A percentile compares a stretch with the other conserved stretches of the same genome.
phyloP scores from a whole-genome alignment of 2,113 vertebrate genomes.

The Alosa alosa region DNA sequence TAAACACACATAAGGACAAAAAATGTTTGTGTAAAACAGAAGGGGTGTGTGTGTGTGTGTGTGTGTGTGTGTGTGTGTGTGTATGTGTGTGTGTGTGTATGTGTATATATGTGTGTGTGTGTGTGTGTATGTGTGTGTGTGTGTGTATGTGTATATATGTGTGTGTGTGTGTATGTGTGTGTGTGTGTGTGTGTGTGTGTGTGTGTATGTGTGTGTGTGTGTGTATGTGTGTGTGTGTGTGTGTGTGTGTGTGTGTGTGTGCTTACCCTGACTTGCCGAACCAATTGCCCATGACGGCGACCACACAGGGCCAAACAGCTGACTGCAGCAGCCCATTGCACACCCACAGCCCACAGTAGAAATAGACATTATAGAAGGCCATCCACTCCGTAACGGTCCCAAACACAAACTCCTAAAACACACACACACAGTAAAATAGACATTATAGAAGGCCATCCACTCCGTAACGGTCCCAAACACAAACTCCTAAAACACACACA shows the following conservation, averaged over 20 bases:
- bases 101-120: not conserved
- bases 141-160: not conserved
- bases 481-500: slow-evolving; percentile 69
- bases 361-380: slow-evolving; percentile 85
- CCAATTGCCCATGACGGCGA: slow-evolving; percentile 98
- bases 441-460: not conserved
- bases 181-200: not conserved
- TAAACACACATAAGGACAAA: slow-evolving; percentile 29
- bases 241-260: not conserved
- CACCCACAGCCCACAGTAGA: slow-evolving; percentile 89
- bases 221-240: slow-evolving; percentile 15
- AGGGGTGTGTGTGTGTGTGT: no score
- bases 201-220: slow-evolving; percentile 14
- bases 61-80: slow-evolving; percentile 11
- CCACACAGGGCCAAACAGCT: slow-evolving; percentile 94
- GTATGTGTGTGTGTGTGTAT: slow-evolving; percentile 12
- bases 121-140: not conserved
- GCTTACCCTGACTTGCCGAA: slow-evolving; percentile 90
- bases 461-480: not conserved
- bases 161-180: slow-evolving; percentile 19
- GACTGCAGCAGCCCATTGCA: slow-evolving; percentile 94
- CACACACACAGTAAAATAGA: not conserved
- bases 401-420: slow-evolving; percentile 80
- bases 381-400: slow-evolving; percentile 92
- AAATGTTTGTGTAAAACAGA: slow-evolving; percentile 30